Evolutionary conservation across 2,888 invertebrate genomes (phyloP).

Genomic region (Charanyca ferruginea): DNA sequence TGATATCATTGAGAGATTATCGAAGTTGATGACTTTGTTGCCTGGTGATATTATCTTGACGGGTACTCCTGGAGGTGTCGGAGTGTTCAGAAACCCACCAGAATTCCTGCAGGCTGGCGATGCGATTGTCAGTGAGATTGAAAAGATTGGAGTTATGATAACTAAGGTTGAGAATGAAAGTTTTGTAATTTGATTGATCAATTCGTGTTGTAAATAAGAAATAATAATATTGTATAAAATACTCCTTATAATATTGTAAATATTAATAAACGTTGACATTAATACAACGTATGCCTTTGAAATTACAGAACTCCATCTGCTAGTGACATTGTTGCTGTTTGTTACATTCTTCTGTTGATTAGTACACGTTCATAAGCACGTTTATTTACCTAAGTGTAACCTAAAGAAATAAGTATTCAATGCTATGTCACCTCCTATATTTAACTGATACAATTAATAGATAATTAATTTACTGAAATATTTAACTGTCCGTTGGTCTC

Average conservation of each 20-base stretch:
- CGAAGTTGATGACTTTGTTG: constrained; percentile 93
- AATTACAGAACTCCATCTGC: neutral
- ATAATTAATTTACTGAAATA: no score
- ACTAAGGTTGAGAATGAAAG: constrained; percentile 70
- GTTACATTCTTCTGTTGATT: no score
- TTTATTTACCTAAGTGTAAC: no score
- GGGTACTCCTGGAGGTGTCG: constrained; percentile 95
- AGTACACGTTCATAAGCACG: no score
- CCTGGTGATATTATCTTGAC: constrained; percentile 96
- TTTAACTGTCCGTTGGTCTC: no score
- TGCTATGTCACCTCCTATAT: no score
- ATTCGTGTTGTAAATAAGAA: neutral
- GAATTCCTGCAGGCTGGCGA: constrained; percentile 95
- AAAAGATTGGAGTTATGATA: constrained; percentile 74
- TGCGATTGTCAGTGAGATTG: constrained; percentile 92
- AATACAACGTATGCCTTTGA: neutral
- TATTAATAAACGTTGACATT: neutral
- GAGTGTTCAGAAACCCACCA: constrained; percentile 93
- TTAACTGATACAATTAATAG: no score
- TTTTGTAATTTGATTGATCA: constrained; percentile 40
- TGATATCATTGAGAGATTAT: constrained; percentile 93
- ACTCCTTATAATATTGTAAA: neutral
- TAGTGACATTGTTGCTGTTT: no score
- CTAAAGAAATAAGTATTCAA: no score
- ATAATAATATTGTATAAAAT: neutral